Evolutionary conservation across 1,140 invertebrate genomes (phyloP), one percentile per base, ranked within the genome.

Genomic region (Pseudomyrmex pallidus): DNA sequence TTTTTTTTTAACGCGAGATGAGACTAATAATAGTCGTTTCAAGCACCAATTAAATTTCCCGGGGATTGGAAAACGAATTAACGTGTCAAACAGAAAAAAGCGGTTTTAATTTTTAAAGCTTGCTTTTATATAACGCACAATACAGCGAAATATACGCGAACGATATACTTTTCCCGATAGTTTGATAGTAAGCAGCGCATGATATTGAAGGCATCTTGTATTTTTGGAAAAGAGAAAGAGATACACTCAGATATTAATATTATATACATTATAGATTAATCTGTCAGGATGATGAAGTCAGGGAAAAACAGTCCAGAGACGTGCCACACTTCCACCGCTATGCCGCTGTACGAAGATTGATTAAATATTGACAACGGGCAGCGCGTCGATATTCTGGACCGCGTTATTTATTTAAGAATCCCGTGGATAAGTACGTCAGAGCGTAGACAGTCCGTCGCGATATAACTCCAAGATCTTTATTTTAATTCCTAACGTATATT

Each of bases 21-120:
- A 5, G 54, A 35, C 66, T 80, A 59, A 70, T 59, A 80, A 80
- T 72, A 72, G 8, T 44, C 22, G 67, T 70, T n/a, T 15, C 35
- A 48, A 72, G 76, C 54, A 48, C 20, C 76, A 72, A 80, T 80
- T 80, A 80, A 70, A 72, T 80, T 72, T 80, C 56, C 66, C 25
- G 8, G 25, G 44, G 12, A 35, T 35, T 35, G 63, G n/a, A 67
- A 59, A 80, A 80, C 22, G 66, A 72, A 78, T 78, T 78, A 78
- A 46, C 44, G 76, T 25, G 25, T 13, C 50, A 8, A 15, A 13
- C 15, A 44, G 44, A 50, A 76, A 22, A 70, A 78, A 80, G 66
- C 22, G 44, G 15, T 9, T 35, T 48, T 56, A 70, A 80, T 72
- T 80, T 80, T 3, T n/a, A n/a, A n/a, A 80, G 25, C 25, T 25